Conservation (phyloP, 2,888 invertebrate species). For the Drosophila anomalata region DNA sequence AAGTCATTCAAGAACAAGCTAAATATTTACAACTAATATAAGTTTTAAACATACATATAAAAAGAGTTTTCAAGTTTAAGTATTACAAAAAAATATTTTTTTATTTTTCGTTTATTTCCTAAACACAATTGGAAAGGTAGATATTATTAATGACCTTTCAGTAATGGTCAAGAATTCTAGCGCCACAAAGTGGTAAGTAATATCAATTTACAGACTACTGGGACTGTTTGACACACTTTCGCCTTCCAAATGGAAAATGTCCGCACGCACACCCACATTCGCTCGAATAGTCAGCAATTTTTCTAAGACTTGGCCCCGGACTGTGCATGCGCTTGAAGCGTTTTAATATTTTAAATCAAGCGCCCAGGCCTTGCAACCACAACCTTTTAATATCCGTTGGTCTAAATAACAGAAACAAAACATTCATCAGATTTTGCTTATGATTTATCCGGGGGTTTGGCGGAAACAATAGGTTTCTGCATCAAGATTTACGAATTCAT, state of each 20-base stretch:
- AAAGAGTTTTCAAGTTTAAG: too few species aligned
- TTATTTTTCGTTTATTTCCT: neutral
- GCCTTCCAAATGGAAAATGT: constrained; percentile 28
- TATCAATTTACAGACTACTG: constrained; percentile 33
- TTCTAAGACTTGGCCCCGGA: constrained; percentile 14
- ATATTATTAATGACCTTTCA: neutral
- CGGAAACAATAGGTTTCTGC: neutral
- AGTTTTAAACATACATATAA: neutral
- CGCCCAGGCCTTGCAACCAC: constrained; percentile 1
- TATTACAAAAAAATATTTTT: neutral
- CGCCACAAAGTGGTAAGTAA: constrained; percentile 1
- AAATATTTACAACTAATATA: neutral
- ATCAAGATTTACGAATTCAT: neutral
- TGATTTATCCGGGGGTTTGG: neutral
- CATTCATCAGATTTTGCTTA: constrained; percentile 10
- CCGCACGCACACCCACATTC: constrained; percentile 30
- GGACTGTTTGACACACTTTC: constrained; percentile 30
- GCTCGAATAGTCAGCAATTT: constrained; percentile 20
- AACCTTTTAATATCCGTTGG: neutral
- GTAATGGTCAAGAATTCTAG: constrained; percentile 3
- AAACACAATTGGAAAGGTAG: neutral
- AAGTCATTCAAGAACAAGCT: neutral
- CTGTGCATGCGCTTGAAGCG: constrained; percentile 19
- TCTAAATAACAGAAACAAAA: neutral
- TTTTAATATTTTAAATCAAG: constrained; percentile 33